Evolutionary conservation across 2,113 vertebrate species (phyloP), one percentile per base, ranked within the genome.

Genomic region (Albula goreensis): DNA sequence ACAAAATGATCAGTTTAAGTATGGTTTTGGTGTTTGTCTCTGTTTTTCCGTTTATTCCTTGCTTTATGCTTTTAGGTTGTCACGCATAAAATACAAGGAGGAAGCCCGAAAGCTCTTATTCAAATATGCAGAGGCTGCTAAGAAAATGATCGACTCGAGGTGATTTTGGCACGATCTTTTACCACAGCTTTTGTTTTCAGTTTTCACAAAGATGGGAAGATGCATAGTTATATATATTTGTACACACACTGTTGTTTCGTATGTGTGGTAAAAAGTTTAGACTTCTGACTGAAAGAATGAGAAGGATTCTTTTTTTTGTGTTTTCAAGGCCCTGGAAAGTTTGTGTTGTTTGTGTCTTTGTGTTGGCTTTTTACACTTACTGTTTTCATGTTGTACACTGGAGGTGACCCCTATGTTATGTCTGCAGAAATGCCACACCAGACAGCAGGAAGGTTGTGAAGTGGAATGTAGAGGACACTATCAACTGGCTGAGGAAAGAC

Each of bases 371-470:
- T 41, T 41, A 41, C 31, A 41, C 1, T 41, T 60, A 15, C 56
- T 15, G 60, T 12, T 11, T 15, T 60, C 3, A 15, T 60, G 57
- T 60, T 60, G 63, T 25, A 22, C 66, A 74, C 5, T 74, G 70
- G 5, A 25, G 81, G n/a, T 66, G n/a, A 87, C 22, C 7, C 3
- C 4, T 5, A 7, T 22, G 9, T 15, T 78, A 57, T 56, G 50
- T 78, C 11, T 77, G 86, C 92, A 99, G 98, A 95, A 99, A 98
- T 13, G 97, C 98, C 2, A 97, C 97, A 82, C 97, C 98, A 0
- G 98, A 99, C 90, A 98, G 98, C 93, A 96, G 98, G 88, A 99
- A 99, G 90, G 97, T 99, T 88, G 98, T 99, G 90, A 99, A 99
- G 86, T 99, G 98, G 98, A 99, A 99, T 0, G 97, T 98, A 66